Base-by-base conservation (phyloP, 2,888 invertebrate genomes). In the Meteorus colon region DNA sequence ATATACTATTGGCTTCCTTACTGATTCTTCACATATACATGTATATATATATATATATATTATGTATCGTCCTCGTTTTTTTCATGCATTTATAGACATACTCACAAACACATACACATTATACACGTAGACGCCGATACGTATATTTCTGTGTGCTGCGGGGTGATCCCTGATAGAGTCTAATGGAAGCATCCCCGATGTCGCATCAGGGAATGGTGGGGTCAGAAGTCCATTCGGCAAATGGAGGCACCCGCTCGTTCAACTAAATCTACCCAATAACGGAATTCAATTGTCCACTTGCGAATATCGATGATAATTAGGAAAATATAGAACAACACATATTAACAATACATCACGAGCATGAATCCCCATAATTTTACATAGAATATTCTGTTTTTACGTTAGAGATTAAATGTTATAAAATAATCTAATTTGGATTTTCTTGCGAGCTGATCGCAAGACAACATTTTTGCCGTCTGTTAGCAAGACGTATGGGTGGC, bases 141-240 rank as follows among this genome's bases (percentile, higher is more conserved):
- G 73, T 69, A 73, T 51, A 78, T 41, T 73, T n/a, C 74, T 60
- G 65, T 79, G 80, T 77, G 83, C 83, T 55, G n/a, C 31, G 83
- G 82, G 82, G 82, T 84, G 86, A 86, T 87, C 85, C 86, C 82
- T 82, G 81, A 72, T 80, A 82, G 85, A 86, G 87, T 86, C 89
- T 89, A 89, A 89, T 89, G 89, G 89, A 89, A 89, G 87, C 88
- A 88, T 86, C 86, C 86, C 85, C 82, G 81, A 55, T 62, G 77
- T 65, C 76, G 75, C 82, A 83, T 82, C 84, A 79, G 84, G 82
- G 86, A 84, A 85, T 85, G 84, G 87, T 83, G 84, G 88, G 89
- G 89, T 89, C 89, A 89, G 87, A 89, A 89, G 89, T 89, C 89
- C 89, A 89, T 89, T 89, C 88, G 89, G 88, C 88, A 89, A 89